A percentile compares a stretch with the other conserved stretches of the same genome.
Evolutionary conservation across 1,140 invertebrate genomes (phyloP).

Genomic region (Scaptomyza montana): DNA sequence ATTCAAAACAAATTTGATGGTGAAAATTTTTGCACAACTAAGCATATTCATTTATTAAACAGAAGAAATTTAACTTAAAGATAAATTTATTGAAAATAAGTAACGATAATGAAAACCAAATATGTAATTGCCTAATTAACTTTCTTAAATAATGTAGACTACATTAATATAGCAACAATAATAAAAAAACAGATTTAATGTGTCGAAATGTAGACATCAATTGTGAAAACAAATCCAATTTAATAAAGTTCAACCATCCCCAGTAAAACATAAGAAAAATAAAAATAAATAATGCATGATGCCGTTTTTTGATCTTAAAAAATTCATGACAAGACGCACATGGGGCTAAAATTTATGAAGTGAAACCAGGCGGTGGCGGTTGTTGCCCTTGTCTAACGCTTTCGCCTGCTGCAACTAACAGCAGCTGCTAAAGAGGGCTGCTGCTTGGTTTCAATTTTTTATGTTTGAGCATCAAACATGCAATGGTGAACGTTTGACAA

Average conservation of each 20-base stretch:
- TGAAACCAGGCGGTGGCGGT: constrained; percentile 68
- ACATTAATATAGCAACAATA: constrained; percentile 42
- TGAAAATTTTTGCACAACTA: not conserved
- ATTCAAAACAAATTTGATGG: not conserved
- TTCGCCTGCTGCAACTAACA: too few species aligned
- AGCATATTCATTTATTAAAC: too few species aligned
- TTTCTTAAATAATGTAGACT: constrained; percentile 61
- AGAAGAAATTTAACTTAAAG: not conserved
- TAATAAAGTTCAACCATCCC: too few species aligned
- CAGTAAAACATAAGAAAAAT: constrained; percentile 1
- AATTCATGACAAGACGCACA: constrained; percentile 77
- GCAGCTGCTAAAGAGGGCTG: not conserved
- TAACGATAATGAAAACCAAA: not conserved
- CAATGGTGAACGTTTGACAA: constrained; percentile 57
- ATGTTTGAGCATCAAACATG: constrained; percentile 66
- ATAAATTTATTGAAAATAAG: not conserved
- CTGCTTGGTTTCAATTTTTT: constrained; percentile 33
- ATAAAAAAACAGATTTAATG: constrained; percentile 28
- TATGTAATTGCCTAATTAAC: constrained; percentile 62
- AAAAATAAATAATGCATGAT: constrained; percentile 4
- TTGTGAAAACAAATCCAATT: too few species aligned
- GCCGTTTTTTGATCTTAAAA: constrained; percentile 76
- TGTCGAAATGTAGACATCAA: too few species aligned
- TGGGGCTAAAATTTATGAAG: constrained; percentile 80
- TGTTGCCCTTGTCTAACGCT: constrained; percentile 19